Conservation (phyloP, 2,888 invertebrate species). For the Phymatocera aterrima region DNA sequence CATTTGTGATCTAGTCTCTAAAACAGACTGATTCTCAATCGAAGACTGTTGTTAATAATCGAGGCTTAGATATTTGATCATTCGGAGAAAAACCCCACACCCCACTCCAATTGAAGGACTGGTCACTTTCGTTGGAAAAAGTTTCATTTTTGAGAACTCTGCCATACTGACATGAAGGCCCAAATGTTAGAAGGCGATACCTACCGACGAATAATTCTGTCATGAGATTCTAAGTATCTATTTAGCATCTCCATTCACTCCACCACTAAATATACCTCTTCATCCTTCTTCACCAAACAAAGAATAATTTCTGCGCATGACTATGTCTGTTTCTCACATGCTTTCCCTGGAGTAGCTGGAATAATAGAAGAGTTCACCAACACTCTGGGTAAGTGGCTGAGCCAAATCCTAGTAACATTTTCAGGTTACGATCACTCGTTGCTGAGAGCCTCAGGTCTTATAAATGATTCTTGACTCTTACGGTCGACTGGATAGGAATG, state of each 20-base stretch:
- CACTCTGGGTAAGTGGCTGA: constrained; percentile 68
- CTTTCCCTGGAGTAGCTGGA: constrained; percentile 66
- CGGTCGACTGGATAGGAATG: constrained; percentile 10
- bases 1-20: neutral
- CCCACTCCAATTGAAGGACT: too few species aligned
- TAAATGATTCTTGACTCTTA: neutral
- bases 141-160: too few species aligned
- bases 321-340: constrained; percentile 54
- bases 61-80: too few species aligned
- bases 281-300: neutral
- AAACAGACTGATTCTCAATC: too few species aligned
- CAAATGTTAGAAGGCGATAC: too few species aligned
- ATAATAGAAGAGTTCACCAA: constrained; percentile 71
- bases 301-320: constrained; percentile 29
- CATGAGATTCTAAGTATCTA: too few species aligned
- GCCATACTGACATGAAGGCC: too few species aligned
- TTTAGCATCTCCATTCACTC: neutral
- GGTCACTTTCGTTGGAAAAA: too few species aligned
- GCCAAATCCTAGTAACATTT: neutral
- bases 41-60: too few species aligned
- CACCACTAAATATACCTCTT: neutral
- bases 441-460: neutral
- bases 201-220: too few species aligned
- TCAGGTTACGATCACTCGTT: neutral
- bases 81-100: too few species aligned